Percentiles rank a stretch among this genome's conserved stretches.
Evolutionary conservation across 2,113 vertebrate genomes (phyloP).

Genomic region (Varanus salvator): DNA sequence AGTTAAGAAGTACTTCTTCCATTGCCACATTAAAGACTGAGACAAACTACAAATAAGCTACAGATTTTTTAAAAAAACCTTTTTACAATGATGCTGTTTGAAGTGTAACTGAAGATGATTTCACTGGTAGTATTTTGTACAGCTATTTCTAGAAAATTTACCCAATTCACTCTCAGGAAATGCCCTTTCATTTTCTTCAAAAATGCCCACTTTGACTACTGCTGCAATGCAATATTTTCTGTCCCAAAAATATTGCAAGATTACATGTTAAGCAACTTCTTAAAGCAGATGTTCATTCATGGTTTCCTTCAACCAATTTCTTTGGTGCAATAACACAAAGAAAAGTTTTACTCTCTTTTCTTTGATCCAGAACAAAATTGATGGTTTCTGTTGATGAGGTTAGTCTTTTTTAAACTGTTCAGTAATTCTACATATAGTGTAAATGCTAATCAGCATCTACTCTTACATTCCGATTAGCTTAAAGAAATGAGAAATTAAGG

Average conservation of each 20-base stretch:
- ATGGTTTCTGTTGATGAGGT: background rate
- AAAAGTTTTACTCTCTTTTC: background rate
- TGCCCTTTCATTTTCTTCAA: background rate
- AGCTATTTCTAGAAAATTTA: background rate
- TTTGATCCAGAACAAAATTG: background rate
- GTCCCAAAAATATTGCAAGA: background rate
- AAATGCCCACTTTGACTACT: background rate
- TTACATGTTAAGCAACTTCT: conserved; percentile 17
- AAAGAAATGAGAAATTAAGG: background rate
- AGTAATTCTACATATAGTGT: background rate
- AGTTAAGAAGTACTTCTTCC: background rate
- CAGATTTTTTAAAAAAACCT: background rate
- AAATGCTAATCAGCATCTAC: background rate
- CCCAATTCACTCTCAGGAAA: background rate
- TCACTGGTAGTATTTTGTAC: background rate
- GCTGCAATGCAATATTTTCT: background rate
- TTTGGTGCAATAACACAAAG: conserved; percentile 10
- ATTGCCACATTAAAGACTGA: background rate
- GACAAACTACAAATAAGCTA: background rate
- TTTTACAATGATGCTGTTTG: background rate
- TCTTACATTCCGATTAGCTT: accelerated
- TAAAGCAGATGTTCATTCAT: conserved; percentile 3
- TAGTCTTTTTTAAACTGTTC: background rate
- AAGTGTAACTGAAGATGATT: background rate
- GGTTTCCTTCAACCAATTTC: background rate